Evolutionary conservation across 2,113 vertebrate genomes (phyloP).

Genomic region (Todiramphus saurophagus): DNA sequence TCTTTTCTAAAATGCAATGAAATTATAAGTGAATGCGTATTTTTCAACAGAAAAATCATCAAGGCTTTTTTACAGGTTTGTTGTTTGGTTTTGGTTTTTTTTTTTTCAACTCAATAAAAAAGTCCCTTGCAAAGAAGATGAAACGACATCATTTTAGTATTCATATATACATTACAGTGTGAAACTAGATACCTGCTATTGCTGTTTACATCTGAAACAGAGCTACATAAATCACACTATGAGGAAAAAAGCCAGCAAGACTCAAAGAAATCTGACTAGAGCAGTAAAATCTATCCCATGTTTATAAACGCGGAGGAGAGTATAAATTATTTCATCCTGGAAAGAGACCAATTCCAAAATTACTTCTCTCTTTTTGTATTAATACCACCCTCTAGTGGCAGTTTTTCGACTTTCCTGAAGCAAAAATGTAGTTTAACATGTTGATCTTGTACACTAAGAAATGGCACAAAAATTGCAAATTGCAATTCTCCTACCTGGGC

Average conservation of each 20-base stretch:
- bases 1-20: background rate
- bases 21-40: background rate
- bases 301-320: background rate
- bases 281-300: background rate
- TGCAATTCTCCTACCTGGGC: background rate
- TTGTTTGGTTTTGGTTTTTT: background rate
- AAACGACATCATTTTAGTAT: slow-evolving; percentile 5
- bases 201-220: slow-evolving; percentile 16
- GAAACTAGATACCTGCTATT: background rate
- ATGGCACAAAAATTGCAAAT: background rate
- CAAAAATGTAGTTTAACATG: background rate
- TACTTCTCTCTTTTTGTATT: background rate
- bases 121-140: background rate
- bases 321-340: background rate
- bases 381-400: slow-evolving; percentile 54
- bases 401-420: background rate
- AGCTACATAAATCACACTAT: background rate
- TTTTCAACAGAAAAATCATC: background rate
- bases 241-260: background rate
- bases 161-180: background rate
- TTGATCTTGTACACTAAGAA: background rate
- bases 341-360: background rate
- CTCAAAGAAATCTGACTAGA: background rate
- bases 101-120: background rate
- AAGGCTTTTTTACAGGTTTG: background rate